Conservation (phyloP, 2,113 vertebrate genomes). For the Coptodon rendalli region DNA sequence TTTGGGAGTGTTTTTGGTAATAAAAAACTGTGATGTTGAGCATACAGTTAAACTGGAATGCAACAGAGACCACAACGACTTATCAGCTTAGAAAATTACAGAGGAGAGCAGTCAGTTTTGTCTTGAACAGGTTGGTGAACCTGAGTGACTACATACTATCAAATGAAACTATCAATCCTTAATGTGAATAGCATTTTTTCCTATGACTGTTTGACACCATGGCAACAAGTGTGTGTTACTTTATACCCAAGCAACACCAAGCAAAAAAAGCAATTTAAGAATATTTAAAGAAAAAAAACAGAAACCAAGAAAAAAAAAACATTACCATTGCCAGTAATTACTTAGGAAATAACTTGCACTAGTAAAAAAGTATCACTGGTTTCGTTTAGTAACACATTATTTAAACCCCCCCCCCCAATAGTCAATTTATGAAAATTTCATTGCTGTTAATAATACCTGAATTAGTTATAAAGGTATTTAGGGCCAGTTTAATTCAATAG, state of each 20-base stretch:
- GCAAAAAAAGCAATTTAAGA: not conserved
- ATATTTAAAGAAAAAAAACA: fast-evolving
- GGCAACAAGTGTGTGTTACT: not conserved
- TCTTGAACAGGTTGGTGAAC: not conserved
- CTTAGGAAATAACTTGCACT: not conserved
- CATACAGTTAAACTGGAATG: not conserved
- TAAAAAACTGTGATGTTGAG: not conserved
- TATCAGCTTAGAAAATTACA: not conserved
- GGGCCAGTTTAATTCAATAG: not conserved
- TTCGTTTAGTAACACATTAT: not conserved
- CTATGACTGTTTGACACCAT: not conserved
- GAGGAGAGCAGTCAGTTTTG: not conserved
- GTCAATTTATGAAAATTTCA: not conserved
- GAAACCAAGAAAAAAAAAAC: fast-evolving
- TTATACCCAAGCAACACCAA: not conserved
- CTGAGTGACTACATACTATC: not conserved
- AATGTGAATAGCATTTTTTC: not conserved
- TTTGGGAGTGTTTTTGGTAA: not conserved
- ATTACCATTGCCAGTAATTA: not conserved
- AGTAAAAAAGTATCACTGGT: not conserved
- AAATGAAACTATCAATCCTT: not conserved
- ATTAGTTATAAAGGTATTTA: not conserved
- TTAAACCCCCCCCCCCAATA: fast-evolving
- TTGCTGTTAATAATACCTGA: not conserved
- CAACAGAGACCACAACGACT: not conserved